phyloP scores from a whole-genome alignment of 2,113 vertebrate genomes.

The Morone chrysops region DNA sequence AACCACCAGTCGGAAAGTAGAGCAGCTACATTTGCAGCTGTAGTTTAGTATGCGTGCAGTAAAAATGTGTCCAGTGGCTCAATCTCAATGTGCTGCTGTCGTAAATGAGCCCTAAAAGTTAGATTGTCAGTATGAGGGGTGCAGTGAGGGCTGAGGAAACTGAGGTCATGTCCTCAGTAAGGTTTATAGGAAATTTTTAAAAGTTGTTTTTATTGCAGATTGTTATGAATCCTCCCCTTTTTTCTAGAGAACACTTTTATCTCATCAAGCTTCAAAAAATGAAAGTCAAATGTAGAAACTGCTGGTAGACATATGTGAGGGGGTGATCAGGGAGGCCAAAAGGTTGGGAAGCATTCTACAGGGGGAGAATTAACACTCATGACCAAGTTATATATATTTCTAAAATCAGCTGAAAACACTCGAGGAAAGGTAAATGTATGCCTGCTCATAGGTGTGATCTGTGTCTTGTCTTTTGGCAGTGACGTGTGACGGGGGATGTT shows the following conservation, averaged over 20 bases:
- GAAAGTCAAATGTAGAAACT: background rate
- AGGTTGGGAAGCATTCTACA: background rate
- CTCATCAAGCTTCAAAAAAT: background rate
- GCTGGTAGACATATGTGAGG: background rate
- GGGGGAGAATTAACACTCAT: background rate
- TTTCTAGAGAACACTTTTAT: background rate
- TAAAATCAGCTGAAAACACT: background rate
- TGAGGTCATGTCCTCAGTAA: background rate
- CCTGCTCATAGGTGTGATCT: background rate
- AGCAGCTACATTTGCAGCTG: background rate
- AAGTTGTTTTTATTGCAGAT: background rate
- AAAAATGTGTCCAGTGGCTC: background rate
- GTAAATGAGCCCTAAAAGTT: background rate
- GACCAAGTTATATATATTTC: background rate
- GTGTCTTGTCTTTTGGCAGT: conserved; percentile 75
- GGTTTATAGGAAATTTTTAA: background rate
- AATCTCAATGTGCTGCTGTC: background rate
- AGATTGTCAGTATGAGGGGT: background rate
- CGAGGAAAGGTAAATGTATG: background rate
- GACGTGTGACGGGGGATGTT: conserved; percentile 89
- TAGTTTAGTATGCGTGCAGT: background rate
- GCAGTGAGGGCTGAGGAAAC: background rate
- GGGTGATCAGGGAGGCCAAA: background rate
- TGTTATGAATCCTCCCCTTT: background rate
- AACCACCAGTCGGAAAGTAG: background rate